A percentile compares a stretch with the other conserved stretches of the same genome.
Evolutionary conservation across 2,888 invertebrate genomes (phyloP).

Genomic region (Coecobrya sp.): DNA sequence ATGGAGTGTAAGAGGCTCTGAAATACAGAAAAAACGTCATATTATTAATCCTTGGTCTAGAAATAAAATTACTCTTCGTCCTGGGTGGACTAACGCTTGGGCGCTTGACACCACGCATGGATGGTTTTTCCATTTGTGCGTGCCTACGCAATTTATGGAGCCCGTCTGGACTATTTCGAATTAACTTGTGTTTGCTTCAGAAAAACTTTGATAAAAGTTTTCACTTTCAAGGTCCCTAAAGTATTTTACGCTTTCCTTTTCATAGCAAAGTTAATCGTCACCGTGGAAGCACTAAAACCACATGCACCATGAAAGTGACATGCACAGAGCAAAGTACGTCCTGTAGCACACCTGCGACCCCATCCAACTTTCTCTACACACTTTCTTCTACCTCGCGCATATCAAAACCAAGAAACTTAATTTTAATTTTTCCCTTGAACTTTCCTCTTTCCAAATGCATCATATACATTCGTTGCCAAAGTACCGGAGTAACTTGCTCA

Average conservation of each 20-base stretch:
- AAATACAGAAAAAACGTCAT: background rate
- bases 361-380: background rate
- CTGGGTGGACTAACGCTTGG: no score
- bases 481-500: no score
- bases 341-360: conserved; percentile 22
- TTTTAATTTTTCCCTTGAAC: background rate
- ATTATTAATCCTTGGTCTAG: background rate
- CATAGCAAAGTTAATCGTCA: background rate
- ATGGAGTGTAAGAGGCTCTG: background rate
- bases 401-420: background rate
- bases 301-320: background rate
- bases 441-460: background rate
- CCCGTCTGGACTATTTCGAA: background rate
- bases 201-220: background rate
- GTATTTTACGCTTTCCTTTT: background rate
- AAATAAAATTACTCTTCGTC: background rate
- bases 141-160: background rate
- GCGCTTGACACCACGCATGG: background rate
- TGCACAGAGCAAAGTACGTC: background rate
- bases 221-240: background rate
- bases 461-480: no score
- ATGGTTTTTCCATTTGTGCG: background rate
- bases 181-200: background rate
- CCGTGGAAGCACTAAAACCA: background rate
- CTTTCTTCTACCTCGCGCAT: background rate